Evolutionary conservation across 1,140 invertebrate species (phyloP).

Genomic region (Asbolus verrucosus): DNA sequence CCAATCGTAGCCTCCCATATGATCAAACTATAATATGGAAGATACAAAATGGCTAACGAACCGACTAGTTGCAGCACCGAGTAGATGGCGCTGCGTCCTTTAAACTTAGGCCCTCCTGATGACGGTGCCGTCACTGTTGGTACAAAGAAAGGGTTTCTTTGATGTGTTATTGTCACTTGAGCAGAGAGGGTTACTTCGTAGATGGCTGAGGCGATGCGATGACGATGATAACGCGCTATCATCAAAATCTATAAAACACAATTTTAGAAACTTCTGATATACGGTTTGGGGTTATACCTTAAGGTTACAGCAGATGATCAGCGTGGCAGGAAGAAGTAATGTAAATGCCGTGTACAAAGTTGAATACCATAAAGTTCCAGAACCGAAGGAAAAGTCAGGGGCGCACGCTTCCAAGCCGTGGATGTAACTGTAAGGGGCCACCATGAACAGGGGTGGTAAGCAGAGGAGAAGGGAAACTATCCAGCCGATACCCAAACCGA

Average conservation of each 20-base stretch:
- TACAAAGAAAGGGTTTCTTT: conserved; percentile 80
- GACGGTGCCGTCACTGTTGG: conserved; percentile 70
- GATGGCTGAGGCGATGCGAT: conserved; percentile 85
- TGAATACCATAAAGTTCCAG: conserved; percentile 72
- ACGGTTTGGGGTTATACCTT: conserved; percentile 64
- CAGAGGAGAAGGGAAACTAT: conserved; percentile 65
- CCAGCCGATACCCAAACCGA: conserved; percentile 69
- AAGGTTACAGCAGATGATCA: conserved; percentile 80
- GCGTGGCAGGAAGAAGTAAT: conserved; percentile 74
- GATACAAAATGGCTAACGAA: conserved; percentile 78
- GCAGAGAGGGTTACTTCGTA: conserved; percentile 86
- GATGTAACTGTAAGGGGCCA: conserved; percentile 69
- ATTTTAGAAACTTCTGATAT: background rate
- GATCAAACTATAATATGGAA: conserved; percentile 80
- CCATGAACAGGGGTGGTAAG: conserved; percentile 65
- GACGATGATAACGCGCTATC: conserved; percentile 84
- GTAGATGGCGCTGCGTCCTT: conserved; percentile 75
- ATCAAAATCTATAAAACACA: conserved; percentile 72
- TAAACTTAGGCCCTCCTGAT: conserved; percentile 69
- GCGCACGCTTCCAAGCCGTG: conserved; percentile 73
- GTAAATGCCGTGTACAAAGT: conserved; percentile 74
- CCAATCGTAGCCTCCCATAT: conserved; percentile 72
- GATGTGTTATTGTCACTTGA: conserved; percentile 85
- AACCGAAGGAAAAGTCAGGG: conserved; percentile 74
- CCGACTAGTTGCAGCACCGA: conserved; percentile 79